Conservation (phyloP, 1,140 invertebrate genomes). For the Eurosta solidaginis region DNA sequence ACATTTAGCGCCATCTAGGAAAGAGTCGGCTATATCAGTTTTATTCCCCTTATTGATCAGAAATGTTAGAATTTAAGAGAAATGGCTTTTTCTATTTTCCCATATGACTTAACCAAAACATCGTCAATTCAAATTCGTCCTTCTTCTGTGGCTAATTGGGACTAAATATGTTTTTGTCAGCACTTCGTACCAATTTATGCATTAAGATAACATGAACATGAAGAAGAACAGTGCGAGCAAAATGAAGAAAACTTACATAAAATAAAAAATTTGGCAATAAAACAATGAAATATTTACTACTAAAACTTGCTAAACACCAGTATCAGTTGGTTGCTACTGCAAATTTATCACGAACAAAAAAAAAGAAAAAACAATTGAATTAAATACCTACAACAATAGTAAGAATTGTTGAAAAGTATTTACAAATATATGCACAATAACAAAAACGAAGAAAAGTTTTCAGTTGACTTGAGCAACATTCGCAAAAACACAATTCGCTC, state of each 20-base stretch:
- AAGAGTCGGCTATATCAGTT: too few relatives aligned
- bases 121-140: too few relatives aligned
- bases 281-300: constrained; percentile 11
- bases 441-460: neutral
- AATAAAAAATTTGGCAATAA: neutral
- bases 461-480: constrained; percentile 6
- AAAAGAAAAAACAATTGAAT: neutral
- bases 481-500: neutral
- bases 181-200: too few relatives aligned
- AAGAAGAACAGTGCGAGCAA: neutral
- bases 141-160: too few relatives aligned
- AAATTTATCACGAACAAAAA: neutral
- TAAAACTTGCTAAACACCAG: neutral
- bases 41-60: neutral
- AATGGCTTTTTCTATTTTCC: neutral
- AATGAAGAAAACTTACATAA: neutral
- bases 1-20: too few relatives aligned
- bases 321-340: too few relatives aligned
- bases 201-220: too few relatives aligned
- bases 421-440: neutral
- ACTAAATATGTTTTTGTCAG: too few relatives aligned
- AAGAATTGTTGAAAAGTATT: neutral
- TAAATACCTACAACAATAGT: neutral
- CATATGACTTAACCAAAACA: neutral
- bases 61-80: neutral